Base-by-base conservation (phyloP, 2,888 invertebrate genomes). In the Vesta saturnalis region DNA sequence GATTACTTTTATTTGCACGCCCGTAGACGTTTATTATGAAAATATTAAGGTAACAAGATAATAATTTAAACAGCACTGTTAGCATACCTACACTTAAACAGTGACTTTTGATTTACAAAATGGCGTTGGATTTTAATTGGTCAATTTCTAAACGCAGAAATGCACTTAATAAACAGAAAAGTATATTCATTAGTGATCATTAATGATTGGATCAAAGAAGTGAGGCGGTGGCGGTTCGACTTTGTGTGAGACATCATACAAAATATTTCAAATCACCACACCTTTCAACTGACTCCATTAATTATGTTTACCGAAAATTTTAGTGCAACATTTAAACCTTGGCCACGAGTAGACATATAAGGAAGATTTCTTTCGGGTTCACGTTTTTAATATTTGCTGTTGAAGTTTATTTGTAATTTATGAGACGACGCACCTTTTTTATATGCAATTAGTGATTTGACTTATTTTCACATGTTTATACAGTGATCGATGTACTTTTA, bases 161-260 rank as follows among this genome's bases (percentile, higher is more conserved):
- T 55, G 23, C 55, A 55, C 23, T 55, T 21, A n/a, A 1, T 19
- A 43, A 58, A 43, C 19, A 18, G 58, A 59, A 46, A 18, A 5
- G 22, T 14, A 21, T n/a, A 49, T 64, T 64, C 58, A 71, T 74
- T 74, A 74, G 72, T 72, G 72, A 70, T 74, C 67, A 65, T 65
- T 70, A 71, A 74, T 72, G 70, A 72, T 60, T 62, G 64, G 74
- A 74, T 74, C 72, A 74, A 74, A 74, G 74, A 66, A 8, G 63
- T 68, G 70, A 67, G 67, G 73, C 67, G n/a, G n/a, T 39, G 64
- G 71, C 72, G 70, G 70, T 72, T 15, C 57, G 52, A 39, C 47
- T 52, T 43, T 71, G 73, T 72, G 73, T 72, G 72, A 72, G 73
- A 64, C 65, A 74, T 71, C 71, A n/a, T 58, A 72, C 70, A 72